phyloP scores from a whole-genome alignment of 2,113 vertebrate genomes.

The Vidua chalybeata region DNA sequence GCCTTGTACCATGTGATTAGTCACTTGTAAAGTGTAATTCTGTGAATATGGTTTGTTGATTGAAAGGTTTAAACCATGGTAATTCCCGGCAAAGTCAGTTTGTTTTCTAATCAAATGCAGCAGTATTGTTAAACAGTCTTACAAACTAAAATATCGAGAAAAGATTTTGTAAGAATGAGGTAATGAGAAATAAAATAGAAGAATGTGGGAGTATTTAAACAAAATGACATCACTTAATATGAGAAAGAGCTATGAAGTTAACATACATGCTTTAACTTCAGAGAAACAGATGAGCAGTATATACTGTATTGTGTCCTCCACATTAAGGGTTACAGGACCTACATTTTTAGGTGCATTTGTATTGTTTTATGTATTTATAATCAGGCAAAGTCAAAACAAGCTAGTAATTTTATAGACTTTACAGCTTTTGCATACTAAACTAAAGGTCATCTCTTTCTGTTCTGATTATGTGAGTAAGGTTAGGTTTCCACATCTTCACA shows the following conservation, averaged over 20 bases:
- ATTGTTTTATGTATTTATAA: not conserved
- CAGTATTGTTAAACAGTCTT: not conserved
- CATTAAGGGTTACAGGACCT: not conserved
- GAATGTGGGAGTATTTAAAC: not conserved
- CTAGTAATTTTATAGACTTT: not conserved
- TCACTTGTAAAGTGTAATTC: not conserved
- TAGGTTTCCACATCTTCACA: not conserved
- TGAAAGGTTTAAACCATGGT: not conserved
- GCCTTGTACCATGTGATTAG: not conserved
- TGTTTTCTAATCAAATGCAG: conserved; percentile 4
- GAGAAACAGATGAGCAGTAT: not conserved
- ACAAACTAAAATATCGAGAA: not conserved
- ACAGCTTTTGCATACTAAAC: not conserved
- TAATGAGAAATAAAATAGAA: conserved; percentile 21
- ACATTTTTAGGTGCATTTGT: not conserved
- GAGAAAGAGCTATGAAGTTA: not conserved
- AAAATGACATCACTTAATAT: not conserved
- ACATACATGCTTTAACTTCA: not conserved
- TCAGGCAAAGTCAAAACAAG: not conserved
- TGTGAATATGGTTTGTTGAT: not conserved
- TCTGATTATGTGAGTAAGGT: not conserved
- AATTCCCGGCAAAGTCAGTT: not conserved
- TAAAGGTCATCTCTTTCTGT: not conserved
- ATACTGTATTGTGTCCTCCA: not conserved
- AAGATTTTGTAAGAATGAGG: conserved; percentile 1